Evolutionary conservation across 1,140 invertebrate species (phyloP).

Genomic region (Bombus sibiricus): DNA sequence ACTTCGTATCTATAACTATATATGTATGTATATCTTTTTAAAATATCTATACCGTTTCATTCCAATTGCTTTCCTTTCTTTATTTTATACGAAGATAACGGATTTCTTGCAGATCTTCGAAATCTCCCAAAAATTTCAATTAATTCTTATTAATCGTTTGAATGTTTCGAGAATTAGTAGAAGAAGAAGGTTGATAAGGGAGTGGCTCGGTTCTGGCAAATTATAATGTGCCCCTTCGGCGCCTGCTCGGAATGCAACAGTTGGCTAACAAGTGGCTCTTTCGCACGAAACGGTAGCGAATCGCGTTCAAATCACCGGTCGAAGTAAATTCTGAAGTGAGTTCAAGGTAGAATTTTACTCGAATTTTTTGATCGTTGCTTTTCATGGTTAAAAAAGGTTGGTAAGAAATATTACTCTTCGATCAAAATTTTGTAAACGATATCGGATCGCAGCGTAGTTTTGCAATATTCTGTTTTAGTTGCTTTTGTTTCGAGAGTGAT

Average conservation of each 20-base stretch:
- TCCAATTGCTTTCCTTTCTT: not conserved
- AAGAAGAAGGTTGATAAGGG: conserved; percentile 5
- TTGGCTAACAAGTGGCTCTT: conserved; percentile 79
- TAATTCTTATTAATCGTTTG: not conserved
- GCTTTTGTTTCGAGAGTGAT: not conserved
- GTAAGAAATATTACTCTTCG: not conserved
- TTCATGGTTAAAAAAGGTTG: conserved; percentile 6
- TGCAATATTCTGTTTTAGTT: no score
- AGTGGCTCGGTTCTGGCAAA: conserved; percentile 49
- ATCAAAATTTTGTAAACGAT: not conserved
- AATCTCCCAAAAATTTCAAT: not conserved
- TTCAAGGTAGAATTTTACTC: conserved; percentile 2
- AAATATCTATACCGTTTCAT: not conserved
- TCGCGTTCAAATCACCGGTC: conserved; percentile 59
- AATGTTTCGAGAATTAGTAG: not conserved
- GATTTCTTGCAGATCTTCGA: not conserved
- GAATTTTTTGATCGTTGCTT: conserved; percentile 1
- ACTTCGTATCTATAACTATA: not conserved
- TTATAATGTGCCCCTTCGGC: conserved; percentile 62
- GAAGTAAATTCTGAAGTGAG: conserved; percentile 32
- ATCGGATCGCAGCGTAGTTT: not conserved
- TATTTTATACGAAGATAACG: not conserved
- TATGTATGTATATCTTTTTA: not conserved
- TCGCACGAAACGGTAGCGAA: conserved; percentile 60
- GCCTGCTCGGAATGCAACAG: conserved; percentile 73